Percentiles rank a stretch among this genome's conserved stretches.
Conservation (phyloP, 2,113 vertebrate genomes). For the Puma concolor region DNA sequence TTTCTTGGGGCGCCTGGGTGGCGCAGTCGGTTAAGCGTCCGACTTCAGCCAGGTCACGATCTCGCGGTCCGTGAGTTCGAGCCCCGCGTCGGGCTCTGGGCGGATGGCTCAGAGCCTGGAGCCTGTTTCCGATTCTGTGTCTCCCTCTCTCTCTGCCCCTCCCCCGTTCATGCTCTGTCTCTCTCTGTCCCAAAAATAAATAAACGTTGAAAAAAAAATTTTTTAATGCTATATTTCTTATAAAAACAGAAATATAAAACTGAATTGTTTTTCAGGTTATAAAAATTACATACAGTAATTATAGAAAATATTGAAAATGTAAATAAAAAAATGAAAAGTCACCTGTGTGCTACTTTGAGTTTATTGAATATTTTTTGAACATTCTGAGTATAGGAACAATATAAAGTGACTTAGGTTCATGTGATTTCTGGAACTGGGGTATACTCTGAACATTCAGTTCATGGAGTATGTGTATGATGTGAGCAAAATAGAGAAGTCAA, state of each 20-base stretch:
- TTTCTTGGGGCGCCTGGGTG: no score
- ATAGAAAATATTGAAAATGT: not conserved
- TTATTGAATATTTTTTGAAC: not conserved
- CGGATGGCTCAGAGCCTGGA: no score
- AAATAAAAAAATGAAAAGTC: slow-evolving; percentile 35
- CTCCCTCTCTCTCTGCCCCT: no score
- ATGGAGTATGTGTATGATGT: not conserved
- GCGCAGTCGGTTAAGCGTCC: no score
- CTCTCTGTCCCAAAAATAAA: no score
- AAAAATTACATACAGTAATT: slow-evolving; percentile 29
- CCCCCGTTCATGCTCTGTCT: no score
- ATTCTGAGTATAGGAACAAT: not conserved
- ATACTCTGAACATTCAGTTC: not conserved
- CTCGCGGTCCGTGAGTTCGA: no score
- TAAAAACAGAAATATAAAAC: not conserved
- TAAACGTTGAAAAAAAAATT: no score
- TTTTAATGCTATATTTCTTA: not conserved
- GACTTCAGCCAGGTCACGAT: no score
- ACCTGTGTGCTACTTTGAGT: not conserved
- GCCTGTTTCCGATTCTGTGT: no score
- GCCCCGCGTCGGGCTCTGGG: no score
- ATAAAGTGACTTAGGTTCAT: not conserved
- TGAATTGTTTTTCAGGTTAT: not conserved
- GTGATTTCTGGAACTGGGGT: not conserved
- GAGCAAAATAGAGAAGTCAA: not conserved